Conservation (phyloP, 2,888 invertebrate species). For the Vanessa cardui region DNA sequence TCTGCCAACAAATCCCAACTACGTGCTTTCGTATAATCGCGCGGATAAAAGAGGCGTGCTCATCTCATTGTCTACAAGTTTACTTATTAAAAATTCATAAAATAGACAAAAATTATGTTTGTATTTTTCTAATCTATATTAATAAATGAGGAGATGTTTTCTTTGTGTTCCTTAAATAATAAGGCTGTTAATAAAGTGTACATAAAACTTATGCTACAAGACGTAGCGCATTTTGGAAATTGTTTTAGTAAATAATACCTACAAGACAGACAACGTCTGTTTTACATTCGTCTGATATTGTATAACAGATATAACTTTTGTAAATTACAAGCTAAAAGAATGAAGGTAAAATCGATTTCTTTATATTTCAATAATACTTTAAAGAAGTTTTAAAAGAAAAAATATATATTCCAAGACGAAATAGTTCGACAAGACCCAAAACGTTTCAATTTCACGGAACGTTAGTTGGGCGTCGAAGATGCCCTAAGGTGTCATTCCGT, state of each 20-base stretch:
- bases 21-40: constrained; percentile 77
- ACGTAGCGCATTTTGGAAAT: too few relatives aligned
- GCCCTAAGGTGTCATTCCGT: constrained; percentile 78
- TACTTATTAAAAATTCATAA: constrained; percentile 44
- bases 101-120: constrained; percentile 21
- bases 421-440: constrained; percentile 48
- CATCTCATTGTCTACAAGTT: constrained; percentile 62
- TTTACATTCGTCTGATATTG: too few relatives aligned
- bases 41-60: constrained; percentile 72
- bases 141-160: too few relatives aligned
- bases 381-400: constrained; percentile 8
- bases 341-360: not conserved
- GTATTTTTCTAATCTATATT: not conserved
- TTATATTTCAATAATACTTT: not conserved
- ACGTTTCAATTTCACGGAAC: constrained; percentile 81
- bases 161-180: too few relatives aligned
- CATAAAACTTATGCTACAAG: too few relatives aligned
- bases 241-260: not conserved
- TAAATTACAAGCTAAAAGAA: not conserved
- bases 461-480: constrained; percentile 77
- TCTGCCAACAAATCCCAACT: constrained; percentile 68
- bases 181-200: too few relatives aligned
- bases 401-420: constrained; percentile 20
- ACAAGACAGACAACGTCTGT: too few relatives aligned
- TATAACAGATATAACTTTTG: too few relatives aligned